Percentiles rank a stretch among this genome's conserved stretches.
Conservation (phyloP, 2,888 invertebrate genomes). For the Nomada fucata region DNA sequence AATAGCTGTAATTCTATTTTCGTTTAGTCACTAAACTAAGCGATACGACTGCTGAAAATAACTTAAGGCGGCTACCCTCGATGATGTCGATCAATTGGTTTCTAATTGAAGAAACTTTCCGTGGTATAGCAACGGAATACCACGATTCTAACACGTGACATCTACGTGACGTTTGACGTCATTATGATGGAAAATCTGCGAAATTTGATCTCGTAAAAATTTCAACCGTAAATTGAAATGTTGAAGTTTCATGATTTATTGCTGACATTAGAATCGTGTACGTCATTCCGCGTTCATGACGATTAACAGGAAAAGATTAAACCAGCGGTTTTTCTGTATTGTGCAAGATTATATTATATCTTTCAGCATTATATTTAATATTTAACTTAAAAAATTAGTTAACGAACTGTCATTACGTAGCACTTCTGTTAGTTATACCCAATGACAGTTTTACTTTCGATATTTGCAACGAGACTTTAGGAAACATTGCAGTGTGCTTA, state of each 20-base stretch:
- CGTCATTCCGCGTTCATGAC: too few relatives aligned
- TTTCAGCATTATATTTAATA: too few relatives aligned
- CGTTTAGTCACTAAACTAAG: constrained; percentile 30
- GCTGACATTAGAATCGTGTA: neutral
- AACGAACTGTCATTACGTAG: too few relatives aligned
- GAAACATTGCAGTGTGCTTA: too few relatives aligned
- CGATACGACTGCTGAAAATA: constrained; percentile 47
- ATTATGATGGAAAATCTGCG: constrained; percentile 17
- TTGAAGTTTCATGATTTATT: neutral
- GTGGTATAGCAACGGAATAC: constrained; percentile 24
- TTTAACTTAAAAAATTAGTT: too few relatives aligned
- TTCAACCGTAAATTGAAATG: constrained; percentile 6
- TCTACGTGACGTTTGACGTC: constrained; percentile 42
- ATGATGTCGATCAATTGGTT: constrained; percentile 54
- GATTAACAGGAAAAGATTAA: too few relatives aligned
- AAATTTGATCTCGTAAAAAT: constrained; percentile 9
- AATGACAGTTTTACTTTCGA: too few relatives aligned
- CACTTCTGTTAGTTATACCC: too few relatives aligned
- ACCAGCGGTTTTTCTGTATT: too few relatives aligned
- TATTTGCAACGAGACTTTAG: too few relatives aligned
- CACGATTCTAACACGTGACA: constrained; percentile 51
- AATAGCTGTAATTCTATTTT: constrained; percentile 48
- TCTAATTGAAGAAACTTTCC: constrained; percentile 60
- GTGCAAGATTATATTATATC: too few relatives aligned
- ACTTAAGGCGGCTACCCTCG: constrained; percentile 26